Evolutionary conservation across 2,113 vertebrate genomes (phyloP).

Genomic region (Actenoides lindsayi): DNA sequence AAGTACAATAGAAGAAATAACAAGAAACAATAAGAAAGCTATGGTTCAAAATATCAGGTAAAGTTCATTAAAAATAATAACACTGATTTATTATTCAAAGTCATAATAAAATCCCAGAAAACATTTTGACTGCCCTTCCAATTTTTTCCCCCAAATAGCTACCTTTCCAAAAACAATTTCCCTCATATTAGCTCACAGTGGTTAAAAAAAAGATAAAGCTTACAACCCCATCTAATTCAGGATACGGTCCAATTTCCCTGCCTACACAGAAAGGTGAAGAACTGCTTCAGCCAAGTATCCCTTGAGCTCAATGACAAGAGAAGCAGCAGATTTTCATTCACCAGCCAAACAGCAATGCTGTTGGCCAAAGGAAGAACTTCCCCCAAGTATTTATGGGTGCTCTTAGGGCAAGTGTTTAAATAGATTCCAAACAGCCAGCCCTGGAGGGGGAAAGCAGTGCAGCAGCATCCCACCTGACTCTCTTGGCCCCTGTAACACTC

Average conservation of each 20-base stretch:
- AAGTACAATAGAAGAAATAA: background rate
- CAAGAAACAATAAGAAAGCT: background rate
- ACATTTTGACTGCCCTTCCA: background rate
- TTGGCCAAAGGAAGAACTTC: background rate
- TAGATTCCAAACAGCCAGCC: background rate
- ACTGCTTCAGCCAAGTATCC: background rate
- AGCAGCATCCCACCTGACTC: background rate
- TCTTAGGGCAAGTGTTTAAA: background rate
- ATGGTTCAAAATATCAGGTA: background rate
- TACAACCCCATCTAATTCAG: background rate
- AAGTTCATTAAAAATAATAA: background rate
- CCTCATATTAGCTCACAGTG: background rate
- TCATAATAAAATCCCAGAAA: background rate
- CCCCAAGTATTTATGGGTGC: slow-evolving; percentile 21
- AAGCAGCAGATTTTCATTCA: background rate
- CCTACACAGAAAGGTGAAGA: background rate
- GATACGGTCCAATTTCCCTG: background rate
- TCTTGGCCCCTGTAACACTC: background rate
- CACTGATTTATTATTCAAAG: background rate
- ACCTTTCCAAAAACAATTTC: background rate
- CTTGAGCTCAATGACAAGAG: background rate
- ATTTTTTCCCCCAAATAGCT: background rate
- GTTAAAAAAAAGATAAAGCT: background rate
- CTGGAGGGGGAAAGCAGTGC: background rate
- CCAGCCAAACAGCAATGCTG: background rate